phyloP scores from a whole-genome alignment of 2,888 invertebrate genomes.

The Mechanitis mazaeus region DNA sequence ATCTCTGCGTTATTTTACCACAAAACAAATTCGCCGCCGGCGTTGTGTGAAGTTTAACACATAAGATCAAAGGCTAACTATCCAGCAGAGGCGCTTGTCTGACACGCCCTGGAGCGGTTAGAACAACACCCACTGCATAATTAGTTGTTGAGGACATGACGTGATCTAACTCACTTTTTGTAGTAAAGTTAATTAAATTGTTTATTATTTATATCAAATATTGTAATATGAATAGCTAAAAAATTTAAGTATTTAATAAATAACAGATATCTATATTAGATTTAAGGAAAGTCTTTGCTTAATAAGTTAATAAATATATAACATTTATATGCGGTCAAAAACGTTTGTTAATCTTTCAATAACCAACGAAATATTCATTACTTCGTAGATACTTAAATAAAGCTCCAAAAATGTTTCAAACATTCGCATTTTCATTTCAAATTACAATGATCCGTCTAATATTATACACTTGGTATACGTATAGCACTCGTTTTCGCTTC shows the following conservation, averaged over 20 bases:
- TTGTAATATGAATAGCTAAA: no score
- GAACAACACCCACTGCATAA: not conserved
- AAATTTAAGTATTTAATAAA: no score
- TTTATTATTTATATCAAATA: no score
- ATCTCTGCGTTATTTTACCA: not conserved
- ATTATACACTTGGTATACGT: conserved; percentile 41
- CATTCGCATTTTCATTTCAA: conserved; percentile 49
- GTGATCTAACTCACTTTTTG: no score
- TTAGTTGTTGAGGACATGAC: not conserved
- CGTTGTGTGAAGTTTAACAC: conserved; percentile 33
- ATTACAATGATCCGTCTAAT: conserved; percentile 48
- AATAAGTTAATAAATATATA: no score
- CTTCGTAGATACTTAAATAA: not conserved
- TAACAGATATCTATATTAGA: no score
- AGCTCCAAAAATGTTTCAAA: conserved; percentile 6
- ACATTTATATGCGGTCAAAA: no score
- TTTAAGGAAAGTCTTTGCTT: no score
- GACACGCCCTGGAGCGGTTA: conserved; percentile 7
- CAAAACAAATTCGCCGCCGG: conserved; percentile 16
- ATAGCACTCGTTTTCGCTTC: conserved; percentile 52
- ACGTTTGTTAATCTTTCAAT: no score
- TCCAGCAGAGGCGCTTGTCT: conserved; percentile 35
- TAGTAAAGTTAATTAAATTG: no score
- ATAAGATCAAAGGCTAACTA: conserved; percentile 46
- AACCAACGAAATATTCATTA: not conserved